Conservation (phyloP, 2,888 invertebrate species). For the Eucera pruinosa region DNA sequence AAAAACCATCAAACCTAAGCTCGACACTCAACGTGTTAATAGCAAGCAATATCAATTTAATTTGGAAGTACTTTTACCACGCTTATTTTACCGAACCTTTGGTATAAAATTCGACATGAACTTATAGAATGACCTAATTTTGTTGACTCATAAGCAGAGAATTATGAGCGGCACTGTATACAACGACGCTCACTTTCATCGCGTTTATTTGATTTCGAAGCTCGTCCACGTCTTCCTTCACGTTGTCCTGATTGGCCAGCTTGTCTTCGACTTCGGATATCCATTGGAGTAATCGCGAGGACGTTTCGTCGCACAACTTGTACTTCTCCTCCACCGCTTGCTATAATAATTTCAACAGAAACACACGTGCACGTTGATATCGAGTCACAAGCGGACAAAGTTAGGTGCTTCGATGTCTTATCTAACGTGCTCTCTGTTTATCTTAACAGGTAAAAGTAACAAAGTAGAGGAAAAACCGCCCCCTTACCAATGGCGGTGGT, state of each 20-base stretch:
- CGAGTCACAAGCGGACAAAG: neutral
- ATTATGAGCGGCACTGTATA: no score
- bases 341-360: slow-evolving; percentile 86
- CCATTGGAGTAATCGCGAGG: slow-evolving; percentile 94
- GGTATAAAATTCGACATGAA: no score
- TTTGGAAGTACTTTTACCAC: no score
- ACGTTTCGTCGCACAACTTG: slow-evolving; percentile 94
- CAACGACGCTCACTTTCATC: slow-evolving; percentile 88
- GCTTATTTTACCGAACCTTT: no score
- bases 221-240: slow-evolving; percentile 94
- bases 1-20: no score
- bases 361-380: slow-evolving; percentile 19
- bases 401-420: neutral
- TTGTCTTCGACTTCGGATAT: slow-evolving; percentile 93
- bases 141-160: no score
- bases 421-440: slow-evolving; percentile 51
- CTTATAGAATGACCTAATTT: no score
- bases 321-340: slow-evolving; percentile 98
- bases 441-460: slow-evolving; percentile 1
- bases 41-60: no score
- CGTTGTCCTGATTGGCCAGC: slow-evolving; percentile 93
- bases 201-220: slow-evolving; percentile 95
- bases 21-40: no score
- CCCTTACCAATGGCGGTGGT: slow-evolving; percentile 79
- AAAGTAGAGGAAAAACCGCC: slow-evolving; percentile 60